phyloP scores from a whole-genome alignment of 2,888 invertebrate genomes.

The Siphlonurus alternatus region DNA sequence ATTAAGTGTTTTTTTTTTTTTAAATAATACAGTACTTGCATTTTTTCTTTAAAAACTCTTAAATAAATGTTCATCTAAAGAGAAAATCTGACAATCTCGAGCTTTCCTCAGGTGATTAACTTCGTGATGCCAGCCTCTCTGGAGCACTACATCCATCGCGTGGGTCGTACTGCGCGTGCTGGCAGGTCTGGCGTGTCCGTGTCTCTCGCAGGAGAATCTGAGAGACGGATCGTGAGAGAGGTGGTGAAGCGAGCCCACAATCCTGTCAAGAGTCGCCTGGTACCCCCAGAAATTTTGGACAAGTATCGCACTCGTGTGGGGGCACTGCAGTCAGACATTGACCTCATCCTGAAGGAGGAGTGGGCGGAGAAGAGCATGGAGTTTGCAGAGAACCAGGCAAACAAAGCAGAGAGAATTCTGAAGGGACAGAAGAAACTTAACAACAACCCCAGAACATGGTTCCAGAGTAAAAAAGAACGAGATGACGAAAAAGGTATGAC shows the following conservation, averaged over 20 bases:
- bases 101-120: constrained; percentile 59
- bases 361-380: constrained; percentile 63
- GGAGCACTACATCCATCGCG: constrained; percentile 92
- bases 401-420: constrained; percentile 47
- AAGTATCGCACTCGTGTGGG: constrained; percentile 65
- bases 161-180: constrained; percentile 92
- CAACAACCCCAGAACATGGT: constrained; percentile 39
- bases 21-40: neutral
- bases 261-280: constrained; percentile 72
- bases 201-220: constrained; percentile 85
- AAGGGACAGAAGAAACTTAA: constrained; percentile 27
- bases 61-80: neutral
- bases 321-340: constrained; percentile 61
- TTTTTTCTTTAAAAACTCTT: no score
- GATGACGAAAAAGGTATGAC: constrained; percentile 48
- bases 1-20: neutral
- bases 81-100: no score
- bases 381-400: constrained; percentile 69
- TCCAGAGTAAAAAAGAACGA: constrained; percentile 67
- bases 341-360: constrained; percentile 68
- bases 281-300: constrained; percentile 75
- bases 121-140: constrained; percentile 88
- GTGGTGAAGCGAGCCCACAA: constrained; percentile 72
- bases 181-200: constrained; percentile 88
- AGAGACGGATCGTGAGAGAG: constrained; percentile 78